Conservation (phyloP, 64 coral and sea anemone genomes). For the Catalaphyllia jardinei region DNA sequence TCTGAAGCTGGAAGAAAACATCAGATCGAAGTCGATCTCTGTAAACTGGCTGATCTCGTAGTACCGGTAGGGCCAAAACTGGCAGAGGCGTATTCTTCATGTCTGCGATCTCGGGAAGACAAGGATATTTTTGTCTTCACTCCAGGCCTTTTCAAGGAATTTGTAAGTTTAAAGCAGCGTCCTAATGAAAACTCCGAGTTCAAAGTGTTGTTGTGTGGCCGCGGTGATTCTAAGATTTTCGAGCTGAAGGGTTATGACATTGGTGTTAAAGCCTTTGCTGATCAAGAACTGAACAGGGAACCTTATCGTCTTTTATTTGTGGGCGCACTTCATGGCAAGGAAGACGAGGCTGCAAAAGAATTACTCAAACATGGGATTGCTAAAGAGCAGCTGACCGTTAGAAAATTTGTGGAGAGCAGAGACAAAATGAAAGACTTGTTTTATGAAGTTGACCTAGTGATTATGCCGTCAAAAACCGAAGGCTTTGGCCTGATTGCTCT, state of each 20-base stretch:
- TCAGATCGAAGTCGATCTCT: background rate
- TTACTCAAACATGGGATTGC: background rate
- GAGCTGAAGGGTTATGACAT: background rate
- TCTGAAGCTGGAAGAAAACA: background rate
- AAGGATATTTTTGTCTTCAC: background rate
- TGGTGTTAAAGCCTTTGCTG: background rate
- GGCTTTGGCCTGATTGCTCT: background rate
- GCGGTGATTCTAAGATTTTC: background rate
- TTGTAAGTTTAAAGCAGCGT: background rate
- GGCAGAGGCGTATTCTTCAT: background rate
- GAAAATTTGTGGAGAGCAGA: background rate
- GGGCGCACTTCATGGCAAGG: background rate
- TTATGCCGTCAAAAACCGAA: background rate
- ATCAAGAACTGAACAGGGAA: background rate
- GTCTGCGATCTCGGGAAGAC: background rate
- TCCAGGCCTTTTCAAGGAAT: background rate
- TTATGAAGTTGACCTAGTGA: background rate
- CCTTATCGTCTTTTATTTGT: background rate
- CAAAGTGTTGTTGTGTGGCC: slow-evolving; percentile 1
- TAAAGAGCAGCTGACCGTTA: background rate
- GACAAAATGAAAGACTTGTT: background rate
- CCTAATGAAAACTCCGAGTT: background rate
- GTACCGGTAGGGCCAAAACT: background rate
- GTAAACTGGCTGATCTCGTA: background rate
- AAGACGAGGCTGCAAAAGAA: background rate